These are phyloP conservation scores for Eupithecia tripunctaria DNA, from an alignment of 2,888 invertebrate species.

Conservation along the genomic window DNA sequence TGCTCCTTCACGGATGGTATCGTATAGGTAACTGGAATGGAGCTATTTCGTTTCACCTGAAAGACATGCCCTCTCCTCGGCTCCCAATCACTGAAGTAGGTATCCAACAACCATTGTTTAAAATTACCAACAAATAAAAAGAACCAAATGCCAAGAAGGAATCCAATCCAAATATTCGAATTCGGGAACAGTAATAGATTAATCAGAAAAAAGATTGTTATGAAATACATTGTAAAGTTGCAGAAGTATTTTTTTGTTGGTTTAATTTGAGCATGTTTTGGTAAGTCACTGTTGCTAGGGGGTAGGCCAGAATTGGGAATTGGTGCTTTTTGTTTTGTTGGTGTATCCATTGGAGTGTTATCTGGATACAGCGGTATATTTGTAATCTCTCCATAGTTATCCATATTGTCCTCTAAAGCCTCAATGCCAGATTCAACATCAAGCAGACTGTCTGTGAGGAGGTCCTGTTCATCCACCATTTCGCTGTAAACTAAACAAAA, in stretches of 20 bases:
- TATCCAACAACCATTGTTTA: slow-evolving; percentile 72
- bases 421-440: slow-evolving; percentile 83
- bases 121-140: slow-evolving; percentile 65
- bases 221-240: slow-evolving; percentile 70
- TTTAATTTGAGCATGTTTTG: slow-evolving; percentile 39
- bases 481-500: slow-evolving; percentile 61
- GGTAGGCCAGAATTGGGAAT: slow-evolving; percentile 61
- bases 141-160: slow-evolving; percentile 76
- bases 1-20: slow-evolving; percentile 87
- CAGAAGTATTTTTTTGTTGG: slow-evolving; percentile 62
- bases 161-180: slow-evolving; percentile 74
- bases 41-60: slow-evolving; percentile 60
- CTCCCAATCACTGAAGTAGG: slow-evolving; percentile 70
- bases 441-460: slow-evolving; percentile 60
- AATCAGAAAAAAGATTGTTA: slow-evolving; percentile 67
- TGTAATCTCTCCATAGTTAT: slow-evolving; percentile 64
- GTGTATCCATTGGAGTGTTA: slow-evolving; percentile 49
- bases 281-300: slow-evolving; percentile 64
- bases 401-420: slow-evolving; percentile 77
- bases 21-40: slow-evolving; percentile 71
- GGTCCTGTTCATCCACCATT: slow-evolving; percentile 61
- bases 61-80: slow-evolving; percentile 55
- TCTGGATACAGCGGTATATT: slow-evolving; percentile 47
- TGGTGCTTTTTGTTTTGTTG: slow-evolving; percentile 40
- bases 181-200: slow-evolving; percentile 73